phyloP scores from a whole-genome alignment of 2,113 vertebrate species.

The Anseranas semipalmata region DNA sequence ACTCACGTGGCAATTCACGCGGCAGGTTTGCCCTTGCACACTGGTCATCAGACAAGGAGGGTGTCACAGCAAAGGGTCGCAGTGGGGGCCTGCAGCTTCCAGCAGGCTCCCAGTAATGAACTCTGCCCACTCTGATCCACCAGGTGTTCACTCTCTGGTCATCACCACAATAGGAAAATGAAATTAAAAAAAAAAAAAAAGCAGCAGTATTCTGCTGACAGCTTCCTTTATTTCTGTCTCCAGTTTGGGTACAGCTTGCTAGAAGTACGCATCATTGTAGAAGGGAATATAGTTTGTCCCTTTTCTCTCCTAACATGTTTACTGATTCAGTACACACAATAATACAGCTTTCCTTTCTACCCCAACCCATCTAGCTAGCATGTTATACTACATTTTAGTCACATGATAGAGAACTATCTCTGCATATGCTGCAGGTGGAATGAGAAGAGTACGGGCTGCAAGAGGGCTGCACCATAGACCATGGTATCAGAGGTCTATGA shows the following conservation, averaged over 20 bases:
- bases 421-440: neutral
- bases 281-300: neutral
- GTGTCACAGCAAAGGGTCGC: neutral
- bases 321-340: neutral
- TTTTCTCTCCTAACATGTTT: neutral
- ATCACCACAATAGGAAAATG: neutral
- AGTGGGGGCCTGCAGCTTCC: no score
- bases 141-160: neutral
- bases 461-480: neutral
- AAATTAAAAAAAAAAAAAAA: neutral
- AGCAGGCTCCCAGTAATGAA: neutral
- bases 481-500: neutral
- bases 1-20: accelerated
- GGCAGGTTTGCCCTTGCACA: neutral
- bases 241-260: neutral
- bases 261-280: neutral
- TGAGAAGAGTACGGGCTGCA: neutral
- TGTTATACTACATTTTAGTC: neutral
- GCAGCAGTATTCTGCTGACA: neutral
- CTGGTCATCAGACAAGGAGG: neutral
- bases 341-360: neutral
- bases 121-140: neutral
- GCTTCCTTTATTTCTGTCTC: neutral
- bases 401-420: neutral
- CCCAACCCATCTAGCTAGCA: neutral